Evolutionary conservation across 2,888 invertebrate genomes (phyloP).

Genomic region (Eristalis arbustorum): DNA sequence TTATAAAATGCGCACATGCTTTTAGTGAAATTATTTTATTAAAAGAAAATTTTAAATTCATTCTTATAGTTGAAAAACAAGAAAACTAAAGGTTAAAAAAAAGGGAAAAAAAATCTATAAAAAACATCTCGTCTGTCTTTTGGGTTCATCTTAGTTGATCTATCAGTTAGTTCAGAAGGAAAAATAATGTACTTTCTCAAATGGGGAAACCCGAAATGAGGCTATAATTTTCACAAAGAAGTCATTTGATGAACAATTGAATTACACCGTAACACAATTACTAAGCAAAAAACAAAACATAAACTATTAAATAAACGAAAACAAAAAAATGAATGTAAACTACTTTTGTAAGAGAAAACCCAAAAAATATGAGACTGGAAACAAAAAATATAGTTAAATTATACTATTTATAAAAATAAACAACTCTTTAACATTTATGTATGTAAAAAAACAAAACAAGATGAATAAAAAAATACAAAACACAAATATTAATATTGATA

Average conservation of each 20-base stretch:
- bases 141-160: constrained; percentile 69
- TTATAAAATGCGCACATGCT: constrained; percentile 67
- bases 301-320: constrained; percentile 57
- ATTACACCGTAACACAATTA: constrained; percentile 42
- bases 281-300: constrained; percentile 57
- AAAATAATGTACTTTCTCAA: background rate
- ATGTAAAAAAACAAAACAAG: constrained; percentile 23
- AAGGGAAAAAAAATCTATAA: constrained; percentile 18
- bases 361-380: constrained; percentile 71
- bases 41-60: constrained; percentile 34
- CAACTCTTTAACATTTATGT: constrained; percentile 61
- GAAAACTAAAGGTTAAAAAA: constrained; percentile 19
- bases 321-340: constrained; percentile 69
- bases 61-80: constrained; percentile 52
- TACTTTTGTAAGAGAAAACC: constrained; percentile 70
- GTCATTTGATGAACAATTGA: constrained; percentile 38
- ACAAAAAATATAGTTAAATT: constrained; percentile 70
- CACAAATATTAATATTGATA: constrained; percentile 24
- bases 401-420: constrained; percentile 69
- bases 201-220: constrained; percentile 40
- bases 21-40: constrained; percentile 65
- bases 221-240: constrained; percentile 37
- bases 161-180: constrained; percentile 49
- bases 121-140: constrained; percentile 40
- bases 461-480: constrained; percentile 9